A percentile compares a stretch with the other conserved stretches of the same genome.
Evolutionary conservation across 2,888 invertebrate species (phyloP).

Genomic region (Hartigia nigra): DNA sequence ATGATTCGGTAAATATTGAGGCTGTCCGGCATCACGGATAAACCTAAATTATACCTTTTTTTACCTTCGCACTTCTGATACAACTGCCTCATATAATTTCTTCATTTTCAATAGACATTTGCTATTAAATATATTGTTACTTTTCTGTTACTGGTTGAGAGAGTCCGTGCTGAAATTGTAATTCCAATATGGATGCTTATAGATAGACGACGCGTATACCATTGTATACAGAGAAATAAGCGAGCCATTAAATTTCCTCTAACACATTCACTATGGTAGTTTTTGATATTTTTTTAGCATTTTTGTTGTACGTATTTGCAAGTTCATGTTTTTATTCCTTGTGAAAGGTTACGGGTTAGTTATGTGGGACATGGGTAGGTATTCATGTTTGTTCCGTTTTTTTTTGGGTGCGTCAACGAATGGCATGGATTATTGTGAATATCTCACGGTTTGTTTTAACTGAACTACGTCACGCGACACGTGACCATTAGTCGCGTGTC

Average conservation of each 20-base stretch:
- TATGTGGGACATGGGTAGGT: neutral
- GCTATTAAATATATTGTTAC: neutral
- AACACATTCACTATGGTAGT: neutral
- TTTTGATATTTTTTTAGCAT: neutral
- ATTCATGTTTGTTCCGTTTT: neutral
- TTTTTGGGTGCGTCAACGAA: neutral
- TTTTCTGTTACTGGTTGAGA: neutral
- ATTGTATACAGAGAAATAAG: neutral
- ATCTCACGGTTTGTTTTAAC: slow-evolving; percentile 20
- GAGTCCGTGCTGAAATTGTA: neutral
- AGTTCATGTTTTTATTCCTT: neutral
- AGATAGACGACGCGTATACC: neutral
- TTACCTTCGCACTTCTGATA: neutral
- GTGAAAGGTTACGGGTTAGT: neutral
- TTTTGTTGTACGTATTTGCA: neutral
- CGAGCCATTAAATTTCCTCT: neutral
- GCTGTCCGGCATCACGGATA: slow-evolving; percentile 20
- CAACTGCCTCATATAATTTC: neutral
- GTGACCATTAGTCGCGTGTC: slow-evolving; percentile 23
- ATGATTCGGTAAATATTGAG: slow-evolving; percentile 35
- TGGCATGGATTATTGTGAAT: slow-evolving; percentile 9
- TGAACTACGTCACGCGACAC: slow-evolving; percentile 31
- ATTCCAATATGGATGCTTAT: neutral
- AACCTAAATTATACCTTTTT: neutral
- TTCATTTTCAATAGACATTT: neutral